These are phyloP conservation scores for Hephaestus fuliginosus DNA, from an alignment of 2,797 vertebrate genomes.

Conservation along the genomic window DNA sequence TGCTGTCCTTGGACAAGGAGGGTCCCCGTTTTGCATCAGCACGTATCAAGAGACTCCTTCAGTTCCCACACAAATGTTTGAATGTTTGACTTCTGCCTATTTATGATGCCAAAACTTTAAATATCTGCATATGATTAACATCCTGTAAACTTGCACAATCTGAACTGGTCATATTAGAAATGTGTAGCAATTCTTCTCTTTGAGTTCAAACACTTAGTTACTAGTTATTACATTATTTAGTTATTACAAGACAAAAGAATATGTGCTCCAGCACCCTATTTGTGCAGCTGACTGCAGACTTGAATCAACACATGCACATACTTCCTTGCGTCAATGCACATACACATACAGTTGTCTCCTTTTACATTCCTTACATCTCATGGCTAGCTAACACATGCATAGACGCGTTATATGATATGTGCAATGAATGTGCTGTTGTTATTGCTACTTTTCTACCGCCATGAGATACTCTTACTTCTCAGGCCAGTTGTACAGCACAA, in stretches of 20 bases:
- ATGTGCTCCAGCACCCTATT: conserved; percentile 33
- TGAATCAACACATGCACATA: not conserved
- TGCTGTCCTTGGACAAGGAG: conserved; percentile 13
- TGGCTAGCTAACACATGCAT: conserved; percentile 28
- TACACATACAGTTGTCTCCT: conserved; percentile 2
- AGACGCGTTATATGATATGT: conserved; percentile 19
- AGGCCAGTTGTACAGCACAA: not conserved
- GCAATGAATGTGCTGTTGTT: conserved; percentile 23
- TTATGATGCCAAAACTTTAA: conserved; percentile 16
- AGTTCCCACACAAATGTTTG: conserved; percentile 36
- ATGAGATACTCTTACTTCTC: conserved; percentile 23
- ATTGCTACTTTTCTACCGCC: conserved; percentile 14
- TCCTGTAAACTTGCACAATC: not conserved
- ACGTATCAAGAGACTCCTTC: conserved; percentile 5
- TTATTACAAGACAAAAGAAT: conserved; percentile 25
- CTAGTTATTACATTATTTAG: conserved; percentile 18
- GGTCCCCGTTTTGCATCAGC: not conserved
- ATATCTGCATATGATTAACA: conserved; percentile 9
- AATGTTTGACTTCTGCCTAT: conserved; percentile 21
- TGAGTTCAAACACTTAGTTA: conserved; percentile 17
- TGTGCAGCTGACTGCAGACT: conserved; percentile 43
- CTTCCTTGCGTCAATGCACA: not conserved
- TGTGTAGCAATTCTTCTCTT: not conserved
- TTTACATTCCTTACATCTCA: conserved; percentile 31
- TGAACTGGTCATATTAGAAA: not conserved